Evolutionary conservation across 2,797 vertebrate species (phyloP).

Genomic region (Betta splendens): DNA sequence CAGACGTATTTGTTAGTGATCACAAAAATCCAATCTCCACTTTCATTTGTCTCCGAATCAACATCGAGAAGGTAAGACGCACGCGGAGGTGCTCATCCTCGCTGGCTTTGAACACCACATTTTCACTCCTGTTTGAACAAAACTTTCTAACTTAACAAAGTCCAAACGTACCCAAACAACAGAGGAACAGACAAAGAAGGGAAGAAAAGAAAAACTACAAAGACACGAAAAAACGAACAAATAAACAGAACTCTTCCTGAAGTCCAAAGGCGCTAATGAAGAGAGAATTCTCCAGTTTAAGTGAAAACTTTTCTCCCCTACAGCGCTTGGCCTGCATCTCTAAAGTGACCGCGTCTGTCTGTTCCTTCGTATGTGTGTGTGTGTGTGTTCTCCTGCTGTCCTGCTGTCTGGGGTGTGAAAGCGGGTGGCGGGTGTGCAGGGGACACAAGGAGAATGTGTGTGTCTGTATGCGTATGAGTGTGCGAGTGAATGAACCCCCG

Average conservation of each 20-base stretch:
- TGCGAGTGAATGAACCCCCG: slow-evolving; percentile 80
- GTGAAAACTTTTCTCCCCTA: slow-evolving; percentile 87
- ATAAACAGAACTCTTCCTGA: slow-evolving; percentile 79
- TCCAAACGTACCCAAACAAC: slow-evolving; percentile 66
- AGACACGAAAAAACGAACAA: slow-evolving; percentile 67
- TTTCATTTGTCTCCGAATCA: slow-evolving; percentile 11
- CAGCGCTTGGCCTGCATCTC: slow-evolving; percentile 85
- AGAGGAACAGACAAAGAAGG: slow-evolving; percentile 69
- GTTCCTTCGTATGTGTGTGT: slow-evolving; percentile 83
- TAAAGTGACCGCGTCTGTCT: slow-evolving; percentile 89
- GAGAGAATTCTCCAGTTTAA: slow-evolving; percentile 82
- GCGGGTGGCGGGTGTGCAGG: slow-evolving; percentile 82
- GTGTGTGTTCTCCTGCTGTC: slow-evolving; percentile 85
- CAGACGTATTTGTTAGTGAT: slow-evolving; percentile 8
- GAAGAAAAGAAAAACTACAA: slow-evolving; percentile 70
- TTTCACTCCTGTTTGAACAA: slow-evolving; percentile 53
- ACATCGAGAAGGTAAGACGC: slow-evolving; percentile 51
- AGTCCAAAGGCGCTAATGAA: slow-evolving; percentile 83
- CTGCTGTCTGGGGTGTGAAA: slow-evolving; percentile 89
- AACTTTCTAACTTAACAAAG: slow-evolving; percentile 69
- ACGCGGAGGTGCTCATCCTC: slow-evolving; percentile 26
- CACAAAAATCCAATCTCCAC: slow-evolving; percentile 18
- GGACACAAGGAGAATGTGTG: slow-evolving; percentile 82
- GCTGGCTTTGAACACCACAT: slow-evolving; percentile 38
- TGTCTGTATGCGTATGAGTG: slow-evolving; percentile 57